Conservation (phyloP, 2,888 invertebrate genomes). For the Philonicus albiceps region DNA sequence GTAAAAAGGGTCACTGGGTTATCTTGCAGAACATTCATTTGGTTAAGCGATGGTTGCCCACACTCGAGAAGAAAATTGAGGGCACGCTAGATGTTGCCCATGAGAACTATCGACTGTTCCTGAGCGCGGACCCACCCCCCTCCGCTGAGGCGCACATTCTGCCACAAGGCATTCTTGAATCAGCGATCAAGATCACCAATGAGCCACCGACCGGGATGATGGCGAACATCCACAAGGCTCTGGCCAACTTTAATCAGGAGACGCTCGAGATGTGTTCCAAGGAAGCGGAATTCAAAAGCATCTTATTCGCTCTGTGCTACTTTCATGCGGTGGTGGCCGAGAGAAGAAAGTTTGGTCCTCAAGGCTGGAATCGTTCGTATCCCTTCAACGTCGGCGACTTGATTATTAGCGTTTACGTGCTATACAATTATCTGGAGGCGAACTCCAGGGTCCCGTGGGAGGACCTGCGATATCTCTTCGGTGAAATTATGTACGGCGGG, state of each 20-base stretch:
- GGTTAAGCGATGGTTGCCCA: constrained; percentile 87
- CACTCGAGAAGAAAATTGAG: constrained; percentile 91
- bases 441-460: constrained; percentile 92
- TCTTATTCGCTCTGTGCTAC: constrained; percentile 89
- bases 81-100: constrained; percentile 75
- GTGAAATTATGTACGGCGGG: constrained; percentile 97
- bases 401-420: constrained; percentile 89
- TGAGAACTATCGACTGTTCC: constrained; percentile 73
- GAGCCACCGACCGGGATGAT: constrained; percentile 95
- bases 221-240: constrained; percentile 91
- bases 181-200: constrained; percentile 94
- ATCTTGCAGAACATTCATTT: constrained; percentile 93
- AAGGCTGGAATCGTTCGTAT: constrained; percentile 68
- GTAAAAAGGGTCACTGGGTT: constrained; percentile 87
- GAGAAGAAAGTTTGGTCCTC: constrained; percentile 78
- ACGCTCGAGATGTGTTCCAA: constrained; percentile 91
- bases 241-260: constrained; percentile 92
- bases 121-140: constrained; percentile 87
- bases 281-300: constrained; percentile 91
- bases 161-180: constrained; percentile 88
- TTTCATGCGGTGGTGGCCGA: constrained; percentile 96
- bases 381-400: constrained; percentile 87
- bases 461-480: constrained; percentile 91
- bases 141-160: constrained; percentile 73
- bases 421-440: constrained; percentile 90